Conservation (phyloP, 2,113 vertebrate genomes). For the Phalacrocorax aristotelis region DNA sequence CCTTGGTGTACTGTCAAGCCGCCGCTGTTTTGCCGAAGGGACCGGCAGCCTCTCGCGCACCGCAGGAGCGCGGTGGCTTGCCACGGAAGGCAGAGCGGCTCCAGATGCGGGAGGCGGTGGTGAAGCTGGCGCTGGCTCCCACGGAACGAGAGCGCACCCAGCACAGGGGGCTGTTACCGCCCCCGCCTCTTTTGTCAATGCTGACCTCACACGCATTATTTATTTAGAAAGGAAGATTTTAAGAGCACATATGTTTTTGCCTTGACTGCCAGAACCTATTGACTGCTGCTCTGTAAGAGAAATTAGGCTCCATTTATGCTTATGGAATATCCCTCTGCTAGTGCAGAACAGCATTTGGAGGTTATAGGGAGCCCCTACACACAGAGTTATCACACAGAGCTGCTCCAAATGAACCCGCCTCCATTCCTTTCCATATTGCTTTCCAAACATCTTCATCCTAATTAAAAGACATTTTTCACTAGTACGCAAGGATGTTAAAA, state of each 20-base stretch:
- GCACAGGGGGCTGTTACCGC: rapidly evolving
- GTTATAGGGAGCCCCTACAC: rapidly evolving
- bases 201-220: not conserved
- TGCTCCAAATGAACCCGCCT: not conserved
- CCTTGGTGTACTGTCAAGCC: rapidly evolving
- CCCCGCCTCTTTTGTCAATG: not conserved
- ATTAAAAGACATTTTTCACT: not conserved
- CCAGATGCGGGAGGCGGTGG: rapidly evolving
- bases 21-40: rapidly evolving
- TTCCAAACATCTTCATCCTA: not conserved
- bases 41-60: rapidly evolving
- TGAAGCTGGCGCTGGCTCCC: not conserved
- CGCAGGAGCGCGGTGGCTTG: not conserved
- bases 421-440: not conserved
- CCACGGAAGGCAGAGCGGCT: not conserved
- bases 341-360: not conserved
- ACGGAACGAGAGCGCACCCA: rapidly evolving
- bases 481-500: not conserved
- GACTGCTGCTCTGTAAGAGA: not conserved
- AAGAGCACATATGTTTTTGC: not conserved
- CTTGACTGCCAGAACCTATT: not conserved
- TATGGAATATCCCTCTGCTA: not conserved
- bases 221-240: not conserved
- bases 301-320: not conserved
- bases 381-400: rapidly evolving